Base-by-base conservation (phyloP, 2,888 invertebrate species). In the Linnaemya tessellans region DNA sequence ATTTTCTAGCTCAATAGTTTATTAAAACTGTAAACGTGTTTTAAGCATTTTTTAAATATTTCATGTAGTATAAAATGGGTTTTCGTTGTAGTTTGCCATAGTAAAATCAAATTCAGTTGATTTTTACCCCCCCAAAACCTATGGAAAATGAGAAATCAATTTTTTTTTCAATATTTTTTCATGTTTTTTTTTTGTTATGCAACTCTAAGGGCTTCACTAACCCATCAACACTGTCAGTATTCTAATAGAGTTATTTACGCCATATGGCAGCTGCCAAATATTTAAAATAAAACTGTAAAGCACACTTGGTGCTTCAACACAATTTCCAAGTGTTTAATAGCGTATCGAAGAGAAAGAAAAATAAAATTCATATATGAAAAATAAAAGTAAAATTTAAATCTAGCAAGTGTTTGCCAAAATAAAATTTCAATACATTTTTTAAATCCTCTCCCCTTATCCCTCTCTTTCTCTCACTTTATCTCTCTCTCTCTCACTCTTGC, bases 171-270 rank as follows among this genome's bases (percentile, higher is more conserved):
- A 30, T 30, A 30, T 30, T 30, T 30, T 30, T 8, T 62, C 49
- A 49, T 60, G 35, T 20, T 60, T 35, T 60, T 73, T 71, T 65
- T 46, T 38, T 30, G 22, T 30, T 30, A 30, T 30, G 2, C 30
- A 62, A 41, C 25, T 56, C 38, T 25, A 60, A 65, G 49, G 22
- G 65, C 70, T 82, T 70, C 75, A 75, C 62, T 56, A 54, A 82
- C 46, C 82, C 38, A 82, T 77, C 77, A 77, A 82, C 82, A 77
- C 77, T 82, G 77, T 71, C 82, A 82, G 82, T 71, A 58, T 77
- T 77, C 77, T 82, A 82, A 82, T 82, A 71, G 64, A 82, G 82
- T 82, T 82, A 77, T 82, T 82, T 82, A 77, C 56, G 64, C 77
- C 82, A 77, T 58, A 71, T 82, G 82, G 25, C 64, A 82, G 56